Evolutionary conservation across 2,797 vertebrate genomes (phyloP).

Genomic region (Semotilus atromaculatus): DNA sequence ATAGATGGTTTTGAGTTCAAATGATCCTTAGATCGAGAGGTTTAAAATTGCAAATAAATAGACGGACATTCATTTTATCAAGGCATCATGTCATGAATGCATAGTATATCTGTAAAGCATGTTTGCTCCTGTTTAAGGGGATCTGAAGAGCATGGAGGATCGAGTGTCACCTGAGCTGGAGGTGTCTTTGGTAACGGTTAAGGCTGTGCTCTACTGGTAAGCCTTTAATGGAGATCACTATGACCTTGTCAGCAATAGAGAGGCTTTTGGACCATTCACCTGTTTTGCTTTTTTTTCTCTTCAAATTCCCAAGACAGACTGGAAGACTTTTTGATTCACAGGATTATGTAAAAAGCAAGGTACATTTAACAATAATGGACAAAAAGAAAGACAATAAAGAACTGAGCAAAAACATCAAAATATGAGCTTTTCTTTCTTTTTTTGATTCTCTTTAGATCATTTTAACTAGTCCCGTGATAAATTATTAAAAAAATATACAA

Average conservation of each 20-base stretch:
- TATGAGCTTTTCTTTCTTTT: too few species aligned
- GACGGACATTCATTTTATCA: conserved; percentile 10
- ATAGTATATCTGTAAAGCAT: background rate
- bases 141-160: background rate
- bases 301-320: conserved; percentile 21
- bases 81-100: conserved; percentile 8
- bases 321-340: background rate
- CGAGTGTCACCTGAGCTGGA: conserved; percentile 58
- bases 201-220: conserved; percentile 58
- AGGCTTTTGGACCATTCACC: conserved; percentile 55
- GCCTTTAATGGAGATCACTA: conserved; percentile 64
- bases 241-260: conserved; percentile 62
- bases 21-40: conserved; percentile 15
- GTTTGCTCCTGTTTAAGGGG: conserved; percentile 16
- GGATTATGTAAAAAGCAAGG: background rate
- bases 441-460: background rate
- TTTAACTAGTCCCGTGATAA: background rate
- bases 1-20: conserved; percentile 25
- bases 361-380: background rate
- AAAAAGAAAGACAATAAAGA: background rate
- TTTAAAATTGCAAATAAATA: conserved; percentile 38
- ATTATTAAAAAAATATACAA: background rate
- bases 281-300: conserved; percentile 26
- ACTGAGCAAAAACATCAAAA: background rate
- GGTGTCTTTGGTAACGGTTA: conserved; percentile 55